These are phyloP conservation scores for Caenorhabditis tropicalis DNA, from an alignment of 1,140 invertebrate genomes.

Conservation along the genomic window DNA sequence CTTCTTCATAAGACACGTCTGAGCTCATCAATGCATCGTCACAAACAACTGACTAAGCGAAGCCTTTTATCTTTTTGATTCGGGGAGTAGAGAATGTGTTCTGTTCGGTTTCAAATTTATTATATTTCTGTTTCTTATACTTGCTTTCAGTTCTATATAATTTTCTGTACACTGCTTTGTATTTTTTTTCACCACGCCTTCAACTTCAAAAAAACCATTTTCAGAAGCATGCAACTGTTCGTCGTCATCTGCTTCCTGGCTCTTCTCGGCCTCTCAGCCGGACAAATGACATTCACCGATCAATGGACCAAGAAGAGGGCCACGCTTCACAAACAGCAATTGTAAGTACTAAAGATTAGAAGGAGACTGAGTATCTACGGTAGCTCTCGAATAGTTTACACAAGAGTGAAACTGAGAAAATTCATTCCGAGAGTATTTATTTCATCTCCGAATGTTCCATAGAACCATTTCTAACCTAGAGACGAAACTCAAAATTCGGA, in stretches of 20 bases:
- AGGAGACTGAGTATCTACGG: too few species aligned
- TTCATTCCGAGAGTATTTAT: too few species aligned
- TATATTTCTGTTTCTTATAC: too few species aligned
- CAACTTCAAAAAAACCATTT: not conserved
- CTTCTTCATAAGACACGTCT: too few species aligned
- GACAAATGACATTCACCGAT: slow-evolving; percentile 34
- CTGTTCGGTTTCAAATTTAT: too few species aligned
- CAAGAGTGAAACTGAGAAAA: too few species aligned
- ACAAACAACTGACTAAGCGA: not conserved
- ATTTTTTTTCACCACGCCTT: not conserved
- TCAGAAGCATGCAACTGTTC: slow-evolving; percentile 38
- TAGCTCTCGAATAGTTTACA: not conserved
- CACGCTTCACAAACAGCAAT: slow-evolving; percentile 18
- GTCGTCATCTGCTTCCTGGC: slow-evolving; percentile 19
- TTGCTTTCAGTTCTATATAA: not conserved
- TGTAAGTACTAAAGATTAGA: not conserved
- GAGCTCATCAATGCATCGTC: not conserved
- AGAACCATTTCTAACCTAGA: too few species aligned
- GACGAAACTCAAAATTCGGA: too few species aligned
- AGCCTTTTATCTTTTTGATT: not conserved
- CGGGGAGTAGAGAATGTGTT: not conserved
- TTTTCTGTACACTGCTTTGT: not conserved
- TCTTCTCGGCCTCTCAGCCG: not conserved
- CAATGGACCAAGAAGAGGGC: slow-evolving; percentile 35
- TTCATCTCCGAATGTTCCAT: too few species aligned